Evolutionary conservation across 92 coral and sea anemone species (phyloP).

Genomic region (Nematostella vectensis): DNA sequence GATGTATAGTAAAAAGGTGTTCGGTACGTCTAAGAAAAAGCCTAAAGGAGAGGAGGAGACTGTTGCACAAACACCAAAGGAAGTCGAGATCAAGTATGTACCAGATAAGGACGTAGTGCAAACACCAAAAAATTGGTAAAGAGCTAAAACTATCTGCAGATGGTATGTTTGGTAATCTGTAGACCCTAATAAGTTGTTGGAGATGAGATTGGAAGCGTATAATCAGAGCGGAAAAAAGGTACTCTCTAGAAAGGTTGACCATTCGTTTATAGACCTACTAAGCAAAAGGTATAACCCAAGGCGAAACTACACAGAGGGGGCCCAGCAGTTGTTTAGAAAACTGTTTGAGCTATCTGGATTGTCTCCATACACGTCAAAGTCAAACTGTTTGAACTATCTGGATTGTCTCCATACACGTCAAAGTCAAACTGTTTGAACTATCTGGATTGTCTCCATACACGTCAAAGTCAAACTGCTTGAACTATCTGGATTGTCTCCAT

Average conservation of each 20-base stretch:
- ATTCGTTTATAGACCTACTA: constrained; percentile 3
- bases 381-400: constrained; percentile 18
- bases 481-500: constrained; percentile 10
- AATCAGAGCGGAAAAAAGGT: constrained; percentile 3
- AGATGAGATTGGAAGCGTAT: constrained; percentile 17
- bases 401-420: constrained; percentile 7
- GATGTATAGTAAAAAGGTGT: constrained; percentile 7
- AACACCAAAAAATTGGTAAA: constrained; percentile 1
- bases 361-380: constrained; percentile 6
- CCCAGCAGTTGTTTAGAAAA: constrained; percentile 14
- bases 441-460: constrained; percentile 12
- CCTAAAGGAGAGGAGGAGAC: not conserved
- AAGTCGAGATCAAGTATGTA: not conserved
- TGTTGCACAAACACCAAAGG: not conserved
- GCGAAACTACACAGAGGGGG: constrained; percentile 1
- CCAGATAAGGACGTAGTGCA: constrained; percentile 13
- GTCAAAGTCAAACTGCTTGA: constrained; percentile 13
- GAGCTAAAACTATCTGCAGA: constrained; percentile 11
- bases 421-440: constrained; percentile 16
- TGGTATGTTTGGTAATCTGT: constrained; percentile 17
- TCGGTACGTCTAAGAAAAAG: not conserved
- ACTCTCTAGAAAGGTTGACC: not conserved
- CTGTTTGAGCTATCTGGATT: constrained; percentile 16
- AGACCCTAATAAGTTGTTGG: constrained; percentile 10
- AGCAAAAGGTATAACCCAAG: constrained; percentile 6